Percentiles rank a stretch among this genome's conserved stretches.
These are phyloP conservation scores for Drosophila antonietae DNA, from an alignment of 2,888 invertebrate species.

Conservation along the genomic window DNA sequence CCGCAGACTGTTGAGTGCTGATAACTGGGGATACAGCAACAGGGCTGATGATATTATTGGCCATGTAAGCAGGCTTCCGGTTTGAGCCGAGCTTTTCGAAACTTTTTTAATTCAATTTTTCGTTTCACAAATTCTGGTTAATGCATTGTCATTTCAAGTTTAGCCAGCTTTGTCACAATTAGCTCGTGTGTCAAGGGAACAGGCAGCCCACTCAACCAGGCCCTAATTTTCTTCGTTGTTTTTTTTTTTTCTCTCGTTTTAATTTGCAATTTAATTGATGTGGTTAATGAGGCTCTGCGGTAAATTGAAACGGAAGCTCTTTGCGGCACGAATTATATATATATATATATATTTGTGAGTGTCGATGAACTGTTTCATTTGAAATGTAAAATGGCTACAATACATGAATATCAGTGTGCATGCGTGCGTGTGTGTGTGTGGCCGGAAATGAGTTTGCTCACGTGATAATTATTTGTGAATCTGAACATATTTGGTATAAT, in stretches of 20 bases:
- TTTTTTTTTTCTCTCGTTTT: slow-evolving; percentile 45
- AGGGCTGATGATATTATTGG: slow-evolving; percentile 1
- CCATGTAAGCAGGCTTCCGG: slow-evolving; percentile 20
- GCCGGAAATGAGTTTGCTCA: slow-evolving; percentile 70
- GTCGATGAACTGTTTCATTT: slow-evolving; percentile 28
- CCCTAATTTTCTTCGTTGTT: not conserved
- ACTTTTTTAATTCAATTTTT: slow-evolving; percentile 1
- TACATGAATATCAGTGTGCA: slow-evolving; percentile 17
- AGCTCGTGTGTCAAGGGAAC: slow-evolving; percentile 23
- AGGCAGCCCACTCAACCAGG: not conserved
- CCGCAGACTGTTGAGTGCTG: slow-evolving; percentile 24
- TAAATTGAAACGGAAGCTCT: slow-evolving; percentile 69
- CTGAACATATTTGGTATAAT: slow-evolving; percentile 19
- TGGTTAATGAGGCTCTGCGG: slow-evolving; percentile 62
- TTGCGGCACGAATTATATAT: slow-evolving; percentile 10
- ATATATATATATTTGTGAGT: slow-evolving; percentile 1
- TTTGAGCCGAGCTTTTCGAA: slow-evolving; percentile 2
- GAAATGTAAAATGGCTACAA: slow-evolving; percentile 44
- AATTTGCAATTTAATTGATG: slow-evolving; percentile 71
- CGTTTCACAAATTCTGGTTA: slow-evolving; percentile 19
- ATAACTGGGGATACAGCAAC: slow-evolving; percentile 1
- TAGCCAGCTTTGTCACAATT: slow-evolving; percentile 47
- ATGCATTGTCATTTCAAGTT: slow-evolving; percentile 39
- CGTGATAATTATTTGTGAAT: slow-evolving; percentile 44
- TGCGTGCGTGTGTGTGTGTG: slow-evolving; percentile 16